These are phyloP conservation scores for Augochlorella aurata DNA, from an alignment of 2,888 invertebrate genomes.

Conservation along the genomic window DNA sequence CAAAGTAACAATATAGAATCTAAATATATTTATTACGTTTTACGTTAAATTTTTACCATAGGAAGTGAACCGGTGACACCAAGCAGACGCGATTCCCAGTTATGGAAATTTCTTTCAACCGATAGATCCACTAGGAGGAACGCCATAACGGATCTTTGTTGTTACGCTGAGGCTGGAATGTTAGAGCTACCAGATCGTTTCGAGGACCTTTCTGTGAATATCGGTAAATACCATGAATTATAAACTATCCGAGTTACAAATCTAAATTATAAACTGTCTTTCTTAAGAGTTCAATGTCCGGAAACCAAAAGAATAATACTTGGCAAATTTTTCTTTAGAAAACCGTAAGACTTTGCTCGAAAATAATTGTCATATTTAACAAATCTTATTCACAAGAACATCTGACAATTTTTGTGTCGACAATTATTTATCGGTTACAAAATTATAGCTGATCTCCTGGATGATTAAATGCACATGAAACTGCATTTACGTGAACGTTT, in stretches of 20 bases:
- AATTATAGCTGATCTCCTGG: background rate
- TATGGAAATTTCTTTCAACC: slow-evolving; percentile 90
- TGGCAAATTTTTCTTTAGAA: background rate
- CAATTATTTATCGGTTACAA: background rate
- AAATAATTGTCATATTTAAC: background rate
- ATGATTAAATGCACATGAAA: background rate
- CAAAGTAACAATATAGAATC: no score
- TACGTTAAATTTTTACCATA: slow-evolving; percentile 18
- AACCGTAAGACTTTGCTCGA: background rate
- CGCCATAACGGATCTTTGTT: slow-evolving; percentile 91
- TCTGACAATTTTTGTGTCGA: background rate
- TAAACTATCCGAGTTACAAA: background rate
- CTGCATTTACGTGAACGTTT: background rate
- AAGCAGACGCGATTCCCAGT: slow-evolving; percentile 79
- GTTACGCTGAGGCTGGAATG: slow-evolving; percentile 88
- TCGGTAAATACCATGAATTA: slow-evolving; percentile 73
- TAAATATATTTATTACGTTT: background rate
- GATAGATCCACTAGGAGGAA: slow-evolving; percentile 94
- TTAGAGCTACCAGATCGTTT: slow-evolving; percentile 90
- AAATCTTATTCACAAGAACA: background rate
- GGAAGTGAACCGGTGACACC: slow-evolving; percentile 76
- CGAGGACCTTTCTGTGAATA: slow-evolving; percentile 87
- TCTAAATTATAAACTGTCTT: background rate
- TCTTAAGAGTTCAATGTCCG: no score
- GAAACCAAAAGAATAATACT: background rate